These are phyloP conservation scores for Tenthredo scrophulariae DNA, from an alignment of 2,888 invertebrate species.

Conservation along the genomic window DNA sequence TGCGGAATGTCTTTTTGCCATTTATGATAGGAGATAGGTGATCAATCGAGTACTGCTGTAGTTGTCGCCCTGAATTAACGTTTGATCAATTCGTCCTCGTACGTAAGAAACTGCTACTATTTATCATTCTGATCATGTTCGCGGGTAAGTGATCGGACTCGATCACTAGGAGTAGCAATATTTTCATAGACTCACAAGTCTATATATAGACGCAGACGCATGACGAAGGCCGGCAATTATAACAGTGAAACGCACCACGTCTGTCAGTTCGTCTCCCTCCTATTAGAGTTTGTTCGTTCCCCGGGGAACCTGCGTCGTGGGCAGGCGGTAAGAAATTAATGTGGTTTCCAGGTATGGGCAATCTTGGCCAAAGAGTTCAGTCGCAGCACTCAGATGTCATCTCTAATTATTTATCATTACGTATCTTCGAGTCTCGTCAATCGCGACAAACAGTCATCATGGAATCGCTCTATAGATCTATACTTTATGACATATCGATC, in stretches of 20 bases:
- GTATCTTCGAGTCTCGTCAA: constrained; percentile 35
- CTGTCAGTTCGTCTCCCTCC: constrained; percentile 16
- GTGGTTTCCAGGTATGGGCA: constrained; percentile 49
- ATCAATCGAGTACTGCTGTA: constrained; percentile 45
- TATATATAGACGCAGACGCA: constrained; percentile 46
- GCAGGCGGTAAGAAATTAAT: constrained; percentile 52
- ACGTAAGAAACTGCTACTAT: constrained; percentile 32
- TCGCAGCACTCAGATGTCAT: constrained; percentile 40
- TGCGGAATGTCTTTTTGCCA: constrained; percentile 44
- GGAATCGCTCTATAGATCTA: constrained; percentile 34
- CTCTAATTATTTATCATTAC: constrained; percentile 52
- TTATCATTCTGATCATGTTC: constrained; percentile 48
- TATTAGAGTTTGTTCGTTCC: constrained; percentile 5
- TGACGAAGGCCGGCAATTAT: constrained; percentile 51
- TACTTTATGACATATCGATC: constrained; percentile 51
- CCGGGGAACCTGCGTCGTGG: constrained; percentile 45
- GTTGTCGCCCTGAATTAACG: constrained; percentile 49
- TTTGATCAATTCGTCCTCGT: constrained; percentile 42
- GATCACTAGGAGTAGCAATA: constrained; percentile 44
- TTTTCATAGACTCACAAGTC: constrained; percentile 37
- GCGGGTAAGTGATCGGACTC: constrained; percentile 50
- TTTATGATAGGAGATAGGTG: constrained; percentile 39
- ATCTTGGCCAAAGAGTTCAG: constrained; percentile 42
- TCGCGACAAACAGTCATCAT: constrained; percentile 38
- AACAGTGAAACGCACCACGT: constrained; percentile 48